Evolutionary conservation across 2,888 invertebrate species (phyloP).

Genomic region (Sussaba pulchella): DNA sequence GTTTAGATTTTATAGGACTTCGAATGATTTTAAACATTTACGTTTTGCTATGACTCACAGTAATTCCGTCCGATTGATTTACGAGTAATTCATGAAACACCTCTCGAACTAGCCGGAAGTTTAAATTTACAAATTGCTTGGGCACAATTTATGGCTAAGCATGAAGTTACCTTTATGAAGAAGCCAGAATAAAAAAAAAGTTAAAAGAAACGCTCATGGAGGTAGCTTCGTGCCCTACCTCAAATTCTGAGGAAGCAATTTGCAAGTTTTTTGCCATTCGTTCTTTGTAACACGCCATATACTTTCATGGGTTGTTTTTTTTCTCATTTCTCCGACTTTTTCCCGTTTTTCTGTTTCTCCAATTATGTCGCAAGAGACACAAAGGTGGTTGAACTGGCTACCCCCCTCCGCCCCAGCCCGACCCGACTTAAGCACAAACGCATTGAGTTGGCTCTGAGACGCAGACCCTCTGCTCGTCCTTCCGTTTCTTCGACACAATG

Average conservation of each 20-base stretch:
- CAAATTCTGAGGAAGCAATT: not conserved
- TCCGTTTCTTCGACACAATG: not conserved
- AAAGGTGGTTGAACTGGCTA: conserved; percentile 6
- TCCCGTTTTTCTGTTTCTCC: not conserved
- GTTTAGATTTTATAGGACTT: too few species aligned
- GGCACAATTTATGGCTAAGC: too few species aligned
- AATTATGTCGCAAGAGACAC: not conserved
- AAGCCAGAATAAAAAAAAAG: too few species aligned
- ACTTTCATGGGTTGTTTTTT: not conserved
- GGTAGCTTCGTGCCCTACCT: not conserved
- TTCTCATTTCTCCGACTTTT: not conserved
- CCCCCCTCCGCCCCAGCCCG: not conserved
- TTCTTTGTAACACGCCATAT: not conserved
- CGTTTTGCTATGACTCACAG: too few species aligned
- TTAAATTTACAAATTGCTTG: too few species aligned
- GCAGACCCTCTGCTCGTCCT: not conserved
- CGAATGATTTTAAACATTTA: too few species aligned
- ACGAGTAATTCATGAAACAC: too few species aligned
- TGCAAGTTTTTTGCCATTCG: not conserved
- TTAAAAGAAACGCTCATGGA: too few species aligned
- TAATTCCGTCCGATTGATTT: too few species aligned
- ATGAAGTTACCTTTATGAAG: too few species aligned
- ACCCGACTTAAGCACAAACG: conserved; percentile 2
- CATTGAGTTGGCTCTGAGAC: not conserved
- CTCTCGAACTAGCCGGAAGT: too few species aligned